Evolutionary conservation across 1,140 invertebrate genomes (phyloP), one percentile per base, ranked within the genome.

Genomic region (Hylaeus volcanicus): DNA sequence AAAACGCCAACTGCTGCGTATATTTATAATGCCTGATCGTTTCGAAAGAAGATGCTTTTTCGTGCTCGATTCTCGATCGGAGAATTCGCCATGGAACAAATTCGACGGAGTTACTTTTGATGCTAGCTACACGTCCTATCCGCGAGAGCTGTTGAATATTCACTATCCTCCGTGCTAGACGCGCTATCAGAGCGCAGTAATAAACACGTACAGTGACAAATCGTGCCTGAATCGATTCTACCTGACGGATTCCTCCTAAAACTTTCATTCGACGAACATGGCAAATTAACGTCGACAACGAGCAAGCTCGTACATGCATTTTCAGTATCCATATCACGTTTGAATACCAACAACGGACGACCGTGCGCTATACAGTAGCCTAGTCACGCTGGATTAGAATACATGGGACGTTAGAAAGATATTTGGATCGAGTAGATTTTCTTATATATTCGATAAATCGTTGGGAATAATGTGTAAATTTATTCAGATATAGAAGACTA

Each of bases 61-160:
- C 37, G 2, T 56, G 15, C 43, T 53, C 70, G 65, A 61, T 41
- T 65, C 41, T 6, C 41, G 83, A 82, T 85, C 79, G 85, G 85
- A 86, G 83, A 14, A 9, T 37, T 14, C 11, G 5, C 14, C 51
- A 26, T 53, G 45, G 37, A 85, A 75, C 72, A 85, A 86, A 86
- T 85, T 86, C 75, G 51, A 48, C 68, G 65, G 74, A 86, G 74
- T 61, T 39, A 43, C 73, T 76, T 64, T 66, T 74, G 70, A 74
- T 58, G 65, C 66, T 53, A 68, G 51, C 56, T 61, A 41, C 55
- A 71, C 26, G 26, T 41, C 39, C 48, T 37, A 39, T 5, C 53
- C 37, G 14, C 56, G 56, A n/a, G 74, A 58, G 39, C 74, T 82
- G 66, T 79, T 86, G 85, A 86, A 86, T 85, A 86, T 86, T 86